Base-by-base conservation (phyloP, 2,113 vertebrate species). In the Mesembrinibis cayennensis region DNA sequence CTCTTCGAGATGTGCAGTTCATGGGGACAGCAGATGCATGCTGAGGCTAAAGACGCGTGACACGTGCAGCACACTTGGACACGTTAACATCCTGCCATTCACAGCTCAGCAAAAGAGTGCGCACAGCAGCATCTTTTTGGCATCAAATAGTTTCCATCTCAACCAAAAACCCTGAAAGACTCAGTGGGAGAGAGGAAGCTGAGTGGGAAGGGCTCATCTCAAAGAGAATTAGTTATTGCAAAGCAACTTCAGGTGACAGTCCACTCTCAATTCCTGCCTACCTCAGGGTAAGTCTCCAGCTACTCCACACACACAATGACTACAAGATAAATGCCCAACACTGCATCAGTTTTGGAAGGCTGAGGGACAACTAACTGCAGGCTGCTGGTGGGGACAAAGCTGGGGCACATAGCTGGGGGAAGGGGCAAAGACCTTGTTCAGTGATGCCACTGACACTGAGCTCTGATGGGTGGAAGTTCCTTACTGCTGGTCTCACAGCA, bases 21-120 rank as follows among this genome's bases (percentile, higher is more conserved):
- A 16, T 18, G 44, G 32, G 16, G 40, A 34, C 55, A 13, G 44
- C 0, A 0, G 42, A 3, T 10, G 12, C 29, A 50, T 1, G 1
- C 19, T 30, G 55, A 38, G n/a, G 72, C 40, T 91, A 92, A 16
- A 56, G 76, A 16, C 40, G 47, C 47, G 56, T 15, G 47, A 45
- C 4, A 2, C 0, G 1, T 27, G 62, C n/a, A 83, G 47, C n/a
- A 73, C 36, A 21, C 13, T 30, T 50, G 66, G 85, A 40, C 29
- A 32, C 29, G 16, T 40, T 3, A 7, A 7, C 36, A 10, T 18
- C 42, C 66, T 62, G 18, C 16, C 29, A 49, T 6, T 55, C 58
- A 10, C 42, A n/a, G 16, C 17, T 62, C 36, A 56, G 76, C 30
- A 45, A 8, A 76, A 55, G 19, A 7, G 19, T 5, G 1, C 7